Percentiles rank a stretch among this genome's conserved stretches.
Conservation (phyloP, 2,113 vertebrate species). For the Ailurus styani region DNA sequence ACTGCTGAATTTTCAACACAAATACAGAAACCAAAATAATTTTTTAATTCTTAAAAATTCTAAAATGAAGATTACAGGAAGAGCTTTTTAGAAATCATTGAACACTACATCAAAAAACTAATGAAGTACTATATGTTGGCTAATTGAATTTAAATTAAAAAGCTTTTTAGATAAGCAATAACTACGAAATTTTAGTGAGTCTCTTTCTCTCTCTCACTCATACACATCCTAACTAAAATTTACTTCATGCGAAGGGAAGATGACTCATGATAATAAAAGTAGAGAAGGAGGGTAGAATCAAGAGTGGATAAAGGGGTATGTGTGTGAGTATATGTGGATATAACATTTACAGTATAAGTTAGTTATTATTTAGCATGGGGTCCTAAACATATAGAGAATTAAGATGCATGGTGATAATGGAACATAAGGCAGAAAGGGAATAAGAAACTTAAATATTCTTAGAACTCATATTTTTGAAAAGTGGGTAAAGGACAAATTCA, state of each 20-base stretch:
- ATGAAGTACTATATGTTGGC: no score
- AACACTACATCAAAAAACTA: no score
- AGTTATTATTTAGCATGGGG: not conserved
- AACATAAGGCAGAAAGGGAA: not conserved
- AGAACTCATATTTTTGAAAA: not conserved
- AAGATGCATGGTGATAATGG: not conserved
- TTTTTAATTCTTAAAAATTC: not conserved
- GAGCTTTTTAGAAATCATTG: not conserved
- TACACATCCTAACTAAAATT: not conserved
- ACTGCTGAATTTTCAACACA: not conserved
- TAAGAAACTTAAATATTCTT: not conserved
- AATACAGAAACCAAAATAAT: not conserved
- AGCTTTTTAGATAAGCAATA: not conserved
- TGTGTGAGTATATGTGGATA: not conserved
- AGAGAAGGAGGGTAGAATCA: not conserved
- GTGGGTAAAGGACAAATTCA: not conserved
- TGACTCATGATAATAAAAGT: not conserved
- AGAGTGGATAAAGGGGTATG: not conserved
- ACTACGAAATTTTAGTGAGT: not conserved
- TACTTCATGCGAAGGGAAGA: not conserved
- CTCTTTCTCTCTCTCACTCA: not conserved
- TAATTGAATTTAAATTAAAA: not conserved
- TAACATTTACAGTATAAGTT: not conserved
- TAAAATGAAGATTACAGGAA: not conserved
- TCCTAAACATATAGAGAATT: not conserved